These are phyloP conservation scores for Drosophila demipolita DNA, from an alignment of 2,888 invertebrate species.

Conservation along the genomic window DNA sequence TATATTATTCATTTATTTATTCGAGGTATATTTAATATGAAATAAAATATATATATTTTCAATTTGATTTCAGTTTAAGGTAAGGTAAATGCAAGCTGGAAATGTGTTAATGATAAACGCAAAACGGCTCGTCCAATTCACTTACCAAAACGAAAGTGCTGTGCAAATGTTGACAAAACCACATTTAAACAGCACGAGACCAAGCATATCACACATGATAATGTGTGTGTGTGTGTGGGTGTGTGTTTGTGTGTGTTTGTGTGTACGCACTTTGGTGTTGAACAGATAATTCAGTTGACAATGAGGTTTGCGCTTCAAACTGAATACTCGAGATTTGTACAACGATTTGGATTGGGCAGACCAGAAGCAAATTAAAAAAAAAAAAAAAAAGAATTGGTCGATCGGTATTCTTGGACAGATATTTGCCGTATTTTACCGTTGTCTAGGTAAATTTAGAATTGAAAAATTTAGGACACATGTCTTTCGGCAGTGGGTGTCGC, in stretches of 20 bases:
- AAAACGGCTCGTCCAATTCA: constrained; percentile 20
- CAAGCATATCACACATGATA: constrained; percentile 17
- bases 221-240: background rate
- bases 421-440: background rate
- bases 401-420: constrained; percentile 50
- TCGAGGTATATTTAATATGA: no score
- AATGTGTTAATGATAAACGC: constrained; percentile 32
- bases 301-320: constrained; percentile 34
- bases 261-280: constrained; percentile 33
- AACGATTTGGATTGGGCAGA: constrained; percentile 22
- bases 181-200: constrained; percentile 62
- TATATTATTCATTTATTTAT: background rate
- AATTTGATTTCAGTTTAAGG: no score
- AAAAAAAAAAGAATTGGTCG: constrained; percentile 12
- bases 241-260: constrained; percentile 2
- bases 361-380: constrained; percentile 43
- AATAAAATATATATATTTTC: no score
- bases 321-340: constrained; percentile 41
- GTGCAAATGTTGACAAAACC: constrained; percentile 68
- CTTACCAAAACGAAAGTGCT: constrained; percentile 65
- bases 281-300: constrained; percentile 1
- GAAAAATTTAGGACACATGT: constrained; percentile 65
- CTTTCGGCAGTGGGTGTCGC: constrained; percentile 1
- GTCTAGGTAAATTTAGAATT: constrained; percentile 66
- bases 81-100: background rate